Conservation (phyloP, 2,888 invertebrate genomes). For the Nomada fabriciana region DNA sequence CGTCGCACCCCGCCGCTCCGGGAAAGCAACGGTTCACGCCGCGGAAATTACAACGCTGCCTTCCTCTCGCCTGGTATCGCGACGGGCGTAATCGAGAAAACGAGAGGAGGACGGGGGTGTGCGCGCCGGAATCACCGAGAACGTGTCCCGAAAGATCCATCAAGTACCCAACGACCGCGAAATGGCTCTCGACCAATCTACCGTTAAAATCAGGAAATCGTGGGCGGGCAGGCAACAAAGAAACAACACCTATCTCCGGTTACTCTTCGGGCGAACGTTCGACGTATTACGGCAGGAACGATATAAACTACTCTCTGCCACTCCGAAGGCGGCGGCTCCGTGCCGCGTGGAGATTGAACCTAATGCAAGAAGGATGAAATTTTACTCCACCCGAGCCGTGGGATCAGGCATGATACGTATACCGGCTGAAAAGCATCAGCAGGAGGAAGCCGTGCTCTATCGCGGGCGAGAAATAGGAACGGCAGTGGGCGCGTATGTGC, state of each 20-base stretch:
- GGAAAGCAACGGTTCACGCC: background rate
- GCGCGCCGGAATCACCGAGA: constrained; percentile 44
- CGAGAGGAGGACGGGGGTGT: constrained; percentile 5
- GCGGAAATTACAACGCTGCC: constrained; percentile 49
- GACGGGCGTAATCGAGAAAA: constrained; percentile 36
- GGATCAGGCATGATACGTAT: background rate
- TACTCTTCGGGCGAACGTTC: constrained; percentile 26
- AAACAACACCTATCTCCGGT: constrained; percentile 47
- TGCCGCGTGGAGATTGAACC: constrained; percentile 22
- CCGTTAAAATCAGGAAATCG: constrained; percentile 69
- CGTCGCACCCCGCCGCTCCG: background rate
- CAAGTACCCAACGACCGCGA: constrained; percentile 71
- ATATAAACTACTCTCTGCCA: constrained; percentile 24
- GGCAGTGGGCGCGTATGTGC: background rate
- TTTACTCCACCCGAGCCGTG: constrained; percentile 16
- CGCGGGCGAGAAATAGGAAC: constrained; percentile 3
- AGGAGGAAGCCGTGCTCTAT: background rate
- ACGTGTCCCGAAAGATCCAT: constrained; percentile 72
- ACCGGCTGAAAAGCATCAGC: background rate
- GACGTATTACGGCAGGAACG: constrained; percentile 35
- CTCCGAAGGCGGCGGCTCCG: background rate
- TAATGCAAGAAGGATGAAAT: constrained; percentile 51
- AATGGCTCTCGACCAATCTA: constrained; percentile 71
- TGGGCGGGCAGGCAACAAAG: constrained; percentile 54
- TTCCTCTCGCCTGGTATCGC: constrained; percentile 3